A percentile compares a stretch with the other conserved stretches of the same genome.
Conservation (phyloP, 2,888 invertebrate species). For the Parnassius apollo region DNA sequence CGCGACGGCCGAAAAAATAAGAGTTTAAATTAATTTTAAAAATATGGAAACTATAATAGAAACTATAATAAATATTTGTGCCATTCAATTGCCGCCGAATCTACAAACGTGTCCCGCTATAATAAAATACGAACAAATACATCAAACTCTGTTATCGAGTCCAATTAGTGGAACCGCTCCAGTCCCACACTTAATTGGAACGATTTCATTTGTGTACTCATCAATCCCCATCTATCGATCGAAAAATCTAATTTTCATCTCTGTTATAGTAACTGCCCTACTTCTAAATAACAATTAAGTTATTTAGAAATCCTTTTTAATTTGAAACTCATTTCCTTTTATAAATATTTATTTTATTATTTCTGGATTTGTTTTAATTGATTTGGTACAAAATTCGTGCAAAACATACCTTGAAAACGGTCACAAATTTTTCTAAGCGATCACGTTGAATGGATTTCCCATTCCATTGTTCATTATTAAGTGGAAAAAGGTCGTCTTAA, state of each 20-base stretch:
- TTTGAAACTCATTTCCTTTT: no score
- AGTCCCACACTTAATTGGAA: slow-evolving; percentile 48
- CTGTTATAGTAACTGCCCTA: neutral
- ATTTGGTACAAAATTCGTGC: slow-evolving; percentile 5
- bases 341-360: no score
- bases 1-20: no score
- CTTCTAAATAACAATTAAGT: neutral
- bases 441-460: no score
- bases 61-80: slow-evolving; percentile 6
- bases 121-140: slow-evolving; percentile 26
- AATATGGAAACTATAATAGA: neutral
- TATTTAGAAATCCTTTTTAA: no score
- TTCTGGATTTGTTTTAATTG: neutral
- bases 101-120: slow-evolving; percentile 19
- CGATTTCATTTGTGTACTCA: slow-evolving; percentile 53
- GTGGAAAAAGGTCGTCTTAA: no score
- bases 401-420: no score
- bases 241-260: slow-evolving; percentile 18
- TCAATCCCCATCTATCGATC: slow-evolving; percentile 37
- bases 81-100: slow-evolving; percentile 29
- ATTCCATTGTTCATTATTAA: no score
- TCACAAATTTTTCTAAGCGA: no score
- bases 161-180: slow-evolving; percentile 43
- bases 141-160: slow-evolving; percentile 35
- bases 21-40: no score